Conservation (phyloP, 2,113 vertebrate genomes). For the human region GRCh38 chr7:92944501-92945000, state of each 20-base stretch:
- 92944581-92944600: slow-evolving; percentile 23
- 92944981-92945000: slow-evolving; percentile 25
- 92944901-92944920: slow-evolving; percentile 57
- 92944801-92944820: slow-evolving; percentile 80
- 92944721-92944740: slow-evolving; percentile 44
- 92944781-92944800: slow-evolving; percentile 79
- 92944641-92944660: background rate
- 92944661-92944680: background rate
- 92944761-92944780: slow-evolving; percentile 76
- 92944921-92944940: slow-evolving; percentile 67
- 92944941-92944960: slow-evolving; percentile 62
- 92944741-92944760: slow-evolving; percentile 70
- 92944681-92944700: background rate
- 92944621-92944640: background rate
- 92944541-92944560: background rate
- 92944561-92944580: background rate
- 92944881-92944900: slow-evolving; percentile 72
- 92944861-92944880: slow-evolving; percentile 80
- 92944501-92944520: background rate
- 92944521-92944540: background rate
- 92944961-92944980: slow-evolving; percentile 49
- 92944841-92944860: slow-evolving; percentile 76
- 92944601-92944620: background rate
- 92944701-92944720: background rate
- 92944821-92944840: slow-evolving; percentile 81